Percentiles rank a stretch among this genome's conserved stretches.
These are phyloP conservation scores for Eulemur coronatus DNA, from an alignment of 2,797 vertebrate genomes.

Conservation along the genomic window DNA sequence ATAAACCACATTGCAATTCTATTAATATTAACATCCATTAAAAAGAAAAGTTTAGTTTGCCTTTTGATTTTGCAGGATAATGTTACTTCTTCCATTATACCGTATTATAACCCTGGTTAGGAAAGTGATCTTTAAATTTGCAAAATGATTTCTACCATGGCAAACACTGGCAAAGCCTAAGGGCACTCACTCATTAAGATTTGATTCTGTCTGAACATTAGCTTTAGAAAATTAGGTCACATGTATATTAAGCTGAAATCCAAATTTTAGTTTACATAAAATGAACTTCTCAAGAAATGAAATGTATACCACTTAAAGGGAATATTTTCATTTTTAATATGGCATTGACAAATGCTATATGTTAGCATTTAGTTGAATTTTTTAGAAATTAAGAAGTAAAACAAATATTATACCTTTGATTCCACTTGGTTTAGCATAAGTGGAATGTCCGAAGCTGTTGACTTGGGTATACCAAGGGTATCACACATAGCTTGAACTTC, in stretches of 20 bases:
- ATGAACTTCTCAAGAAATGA: slow-evolving; percentile 10
- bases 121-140: not conserved
- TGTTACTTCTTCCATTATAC: not conserved
- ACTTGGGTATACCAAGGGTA: slow-evolving; percentile 86
- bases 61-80: not conserved
- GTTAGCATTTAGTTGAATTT: slow-evolving; percentile 20
- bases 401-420: slow-evolving; percentile 86
- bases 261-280: slow-evolving; percentile 2
- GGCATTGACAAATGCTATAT: not conserved
- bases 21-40: not conserved
- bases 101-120: not conserved
- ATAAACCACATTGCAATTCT: not conserved
- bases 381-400: slow-evolving; percentile 33
- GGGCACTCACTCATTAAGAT: not conserved
- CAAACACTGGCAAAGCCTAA: slow-evolving; percentile 2
- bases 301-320: not conserved
- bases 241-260: not conserved
- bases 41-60: not conserved
- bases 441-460: slow-evolving; percentile 80
- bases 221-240: slow-evolving; percentile 11
- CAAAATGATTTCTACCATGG: not conserved
- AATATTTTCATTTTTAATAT: slow-evolving; percentile 6
- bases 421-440: slow-evolving; percentile 87
- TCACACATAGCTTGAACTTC: slow-evolving; percentile 90
- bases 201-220: not conserved